Evolutionary conservation across 2,113 vertebrate genomes (phyloP).

Genomic region (Atrichornis clamosus): DNA sequence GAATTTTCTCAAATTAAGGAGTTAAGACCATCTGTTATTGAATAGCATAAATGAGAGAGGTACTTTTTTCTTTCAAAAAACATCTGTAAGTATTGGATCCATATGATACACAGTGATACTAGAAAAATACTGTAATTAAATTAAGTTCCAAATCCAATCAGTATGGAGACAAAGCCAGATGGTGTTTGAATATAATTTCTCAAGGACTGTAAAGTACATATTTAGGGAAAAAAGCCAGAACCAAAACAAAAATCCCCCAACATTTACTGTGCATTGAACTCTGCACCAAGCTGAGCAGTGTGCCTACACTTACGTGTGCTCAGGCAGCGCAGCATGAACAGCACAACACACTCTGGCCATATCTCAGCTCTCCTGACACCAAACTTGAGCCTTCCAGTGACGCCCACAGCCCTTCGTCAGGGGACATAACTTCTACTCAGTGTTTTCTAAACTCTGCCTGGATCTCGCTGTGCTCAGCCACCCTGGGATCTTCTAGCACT

Average conservation of each 20-base stretch:
- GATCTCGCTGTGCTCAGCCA: neutral
- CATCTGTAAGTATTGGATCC: neutral
- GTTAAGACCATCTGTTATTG: neutral
- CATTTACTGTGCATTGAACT: neutral
- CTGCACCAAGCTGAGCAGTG: neutral
- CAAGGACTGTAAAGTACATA: neutral
- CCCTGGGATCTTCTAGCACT: neutral
- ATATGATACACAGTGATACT: neutral
- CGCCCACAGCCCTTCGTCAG: neutral
- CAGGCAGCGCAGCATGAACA: neutral
- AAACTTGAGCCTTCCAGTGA: neutral
- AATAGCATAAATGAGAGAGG: neutral
- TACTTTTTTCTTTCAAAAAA: neutral
- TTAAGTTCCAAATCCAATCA: neutral
- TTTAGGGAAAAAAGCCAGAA: neutral
- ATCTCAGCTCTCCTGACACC: neutral
- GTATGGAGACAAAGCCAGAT: neutral
- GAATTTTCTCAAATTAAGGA: neutral
- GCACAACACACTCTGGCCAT: neutral
- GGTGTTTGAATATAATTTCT: neutral
- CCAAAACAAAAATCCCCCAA: neutral
- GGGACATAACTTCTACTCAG: rapidly evolving
- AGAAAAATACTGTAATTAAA: neutral
- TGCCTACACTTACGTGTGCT: neutral
- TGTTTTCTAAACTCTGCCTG: neutral